Evolutionary conservation across 1,140 invertebrate species (phyloP).

Genomic region (Drosophila parabipectinata): DNA sequence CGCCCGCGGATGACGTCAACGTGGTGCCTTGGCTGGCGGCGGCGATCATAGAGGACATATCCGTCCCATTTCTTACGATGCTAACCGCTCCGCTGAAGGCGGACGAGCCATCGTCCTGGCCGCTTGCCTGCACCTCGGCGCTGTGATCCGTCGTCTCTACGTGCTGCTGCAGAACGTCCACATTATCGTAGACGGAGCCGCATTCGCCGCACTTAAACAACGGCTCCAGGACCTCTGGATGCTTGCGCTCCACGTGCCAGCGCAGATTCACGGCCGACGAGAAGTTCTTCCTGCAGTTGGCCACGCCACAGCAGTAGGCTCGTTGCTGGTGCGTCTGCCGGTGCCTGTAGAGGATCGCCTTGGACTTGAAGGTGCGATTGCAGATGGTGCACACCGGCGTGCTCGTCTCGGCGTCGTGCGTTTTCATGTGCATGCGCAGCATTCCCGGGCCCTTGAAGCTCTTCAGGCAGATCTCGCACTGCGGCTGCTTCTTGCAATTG

Average conservation of each 20-base stretch:
- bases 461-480: slow-evolving; percentile 86
- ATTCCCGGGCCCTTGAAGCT: slow-evolving; percentile 86
- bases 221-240: slow-evolving; percentile 63
- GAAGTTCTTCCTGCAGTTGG: slow-evolving; percentile 80
- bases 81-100: slow-evolving; percentile 67
- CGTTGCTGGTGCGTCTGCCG: slow-evolving; percentile 85
- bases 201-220: slow-evolving; percentile 78
- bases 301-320: slow-evolving; percentile 75
- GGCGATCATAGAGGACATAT: slow-evolving; percentile 62
- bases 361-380: slow-evolving; percentile 85
- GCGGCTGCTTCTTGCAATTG: slow-evolving; percentile 87
- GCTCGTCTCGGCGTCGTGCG: slow-evolving; percentile 86
- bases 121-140: slow-evolving; percentile 28
- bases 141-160: slow-evolving; percentile 73
- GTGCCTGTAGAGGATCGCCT: slow-evolving; percentile 86
- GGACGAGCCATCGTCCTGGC: slow-evolving; percentile 28
- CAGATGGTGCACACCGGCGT: slow-evolving; percentile 86
- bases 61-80: slow-evolving; percentile 71
- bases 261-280: slow-evolving; percentile 70
- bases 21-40: slow-evolving; percentile 29
- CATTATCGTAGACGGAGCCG: slow-evolving; percentile 56
- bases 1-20: slow-evolving; percentile 4
- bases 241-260: slow-evolving; percentile 76
- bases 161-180: slow-evolving; percentile 70
- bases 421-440: slow-evolving; percentile 87